phyloP scores from a whole-genome alignment of 2,888 invertebrate species.

The Ornithoptera alexandrae region DNA sequence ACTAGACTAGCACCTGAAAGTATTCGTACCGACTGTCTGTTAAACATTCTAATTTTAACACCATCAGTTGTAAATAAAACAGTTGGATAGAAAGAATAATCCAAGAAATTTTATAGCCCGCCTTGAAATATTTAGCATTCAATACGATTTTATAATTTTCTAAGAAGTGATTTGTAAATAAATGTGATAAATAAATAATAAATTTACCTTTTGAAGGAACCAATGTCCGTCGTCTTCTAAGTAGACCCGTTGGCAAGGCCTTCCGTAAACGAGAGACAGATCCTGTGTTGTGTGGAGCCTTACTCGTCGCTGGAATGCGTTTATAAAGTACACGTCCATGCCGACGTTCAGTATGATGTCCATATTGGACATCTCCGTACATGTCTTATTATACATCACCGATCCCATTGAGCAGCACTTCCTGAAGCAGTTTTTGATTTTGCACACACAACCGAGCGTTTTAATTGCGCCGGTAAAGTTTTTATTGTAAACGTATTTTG shows the following conservation, averaged over 20 bases:
- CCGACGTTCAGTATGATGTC: conserved; percentile 47
- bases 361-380: conserved; percentile 37
- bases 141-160: too few species aligned
- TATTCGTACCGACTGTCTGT: too few species aligned
- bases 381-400: conserved; percentile 36
- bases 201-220: conserved; percentile 58
- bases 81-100: too few species aligned
- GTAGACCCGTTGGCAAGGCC: conserved; percentile 44
- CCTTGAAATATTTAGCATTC: too few species aligned
- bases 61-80: too few species aligned
- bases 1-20: too few species aligned
- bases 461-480: conserved; percentile 47
- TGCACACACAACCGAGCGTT: conserved; percentile 59
- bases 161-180: too few species aligned
- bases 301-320: conserved; percentile 40
- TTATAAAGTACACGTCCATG: conserved; percentile 43
- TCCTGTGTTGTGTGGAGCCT: conserved; percentile 35
- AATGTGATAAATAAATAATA: background rate
- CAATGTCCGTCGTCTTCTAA: conserved; percentile 44
- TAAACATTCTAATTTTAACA: too few species aligned
- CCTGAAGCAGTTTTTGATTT: conserved; percentile 52
- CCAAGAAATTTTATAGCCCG: too few species aligned
- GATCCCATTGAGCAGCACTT: conserved; percentile 61
- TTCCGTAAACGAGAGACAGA: conserved; percentile 44
- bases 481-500: conserved; percentile 47